These are phyloP conservation scores for Gisinianus flammeolus DNA, from an alignment of 2,888 invertebrate genomes.

Conservation along the genomic window DNA sequence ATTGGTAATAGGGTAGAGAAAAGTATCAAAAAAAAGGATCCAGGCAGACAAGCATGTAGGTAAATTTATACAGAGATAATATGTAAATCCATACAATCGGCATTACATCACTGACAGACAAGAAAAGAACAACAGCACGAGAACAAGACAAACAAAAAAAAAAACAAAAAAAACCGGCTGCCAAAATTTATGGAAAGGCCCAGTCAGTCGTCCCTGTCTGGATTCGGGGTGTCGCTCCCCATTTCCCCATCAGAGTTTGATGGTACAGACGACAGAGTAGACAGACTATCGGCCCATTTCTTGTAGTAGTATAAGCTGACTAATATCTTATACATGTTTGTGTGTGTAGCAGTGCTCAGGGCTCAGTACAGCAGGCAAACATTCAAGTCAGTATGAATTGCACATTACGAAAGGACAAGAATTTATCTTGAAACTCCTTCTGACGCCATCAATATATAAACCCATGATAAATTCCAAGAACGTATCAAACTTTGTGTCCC, in stretches of 20 bases:
- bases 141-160: background rate
- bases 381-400: background rate
- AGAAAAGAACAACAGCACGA: background rate
- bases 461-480: conserved; percentile 11
- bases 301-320: background rate
- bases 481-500: background rate
- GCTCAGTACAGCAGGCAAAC: background rate
- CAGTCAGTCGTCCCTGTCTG: conserved; percentile 1
- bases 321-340: background rate
- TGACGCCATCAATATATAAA: background rate
- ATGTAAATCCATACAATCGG: background rate
- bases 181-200: conserved; percentile 12
- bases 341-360: background rate
- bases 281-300: background rate
- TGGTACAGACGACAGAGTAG: too few relatives aligned
- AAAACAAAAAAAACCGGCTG: conserved; percentile 4
- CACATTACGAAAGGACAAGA: background rate
- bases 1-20: too few relatives aligned
- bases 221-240: background rate
- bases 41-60: too few relatives aligned
- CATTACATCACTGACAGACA: background rate
- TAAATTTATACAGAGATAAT: background rate
- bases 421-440: conserved; percentile 12
- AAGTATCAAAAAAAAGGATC: too few relatives aligned
- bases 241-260: too few relatives aligned